phyloP scores from a whole-genome alignment of 2,888 invertebrate genomes.

The Tridacna gigas region DNA sequence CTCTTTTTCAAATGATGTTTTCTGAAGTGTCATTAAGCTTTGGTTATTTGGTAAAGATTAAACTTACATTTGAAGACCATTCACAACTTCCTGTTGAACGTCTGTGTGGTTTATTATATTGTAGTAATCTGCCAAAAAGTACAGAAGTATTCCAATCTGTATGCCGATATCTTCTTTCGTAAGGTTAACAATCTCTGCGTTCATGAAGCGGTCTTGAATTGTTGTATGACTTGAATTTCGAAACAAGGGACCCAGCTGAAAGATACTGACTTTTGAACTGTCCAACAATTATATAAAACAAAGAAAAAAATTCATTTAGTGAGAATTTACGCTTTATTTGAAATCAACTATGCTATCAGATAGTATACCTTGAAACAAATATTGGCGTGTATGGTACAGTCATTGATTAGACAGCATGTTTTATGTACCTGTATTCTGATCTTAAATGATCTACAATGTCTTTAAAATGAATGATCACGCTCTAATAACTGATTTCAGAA shows the following conservation, averaged over 20 bases:
- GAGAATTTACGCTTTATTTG: no score
- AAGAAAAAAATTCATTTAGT: background rate
- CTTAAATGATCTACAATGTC: no score
- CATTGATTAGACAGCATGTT: no score
- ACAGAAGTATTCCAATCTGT: slow-evolving; percentile 46
- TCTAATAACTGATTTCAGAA: no score
- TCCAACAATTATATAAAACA: no score
- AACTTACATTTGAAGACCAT: slow-evolving; percentile 44
- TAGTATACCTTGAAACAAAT: no score
- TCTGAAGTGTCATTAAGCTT: no score
- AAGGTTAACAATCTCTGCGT: slow-evolving; percentile 56
- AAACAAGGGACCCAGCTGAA: slow-evolving; percentile 51
- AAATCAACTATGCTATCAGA: no score
- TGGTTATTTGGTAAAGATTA: background rate
- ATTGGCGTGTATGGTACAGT: no score
- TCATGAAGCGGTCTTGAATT: slow-evolving; percentile 48
- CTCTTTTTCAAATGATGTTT: no score
- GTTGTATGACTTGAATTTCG: background rate
- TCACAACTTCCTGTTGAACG: slow-evolving; percentile 34
- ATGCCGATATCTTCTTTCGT: slow-evolving; percentile 37
- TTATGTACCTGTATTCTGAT: no score
- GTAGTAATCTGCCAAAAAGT: slow-evolving; percentile 50
- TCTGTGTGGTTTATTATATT: slow-evolving; percentile 51
- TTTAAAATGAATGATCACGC: no score
- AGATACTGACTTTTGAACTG: background rate